A percentile compares a stretch with the other conserved stretches of the same genome.
Conservation (phyloP, 2,888 invertebrate species). For the Pandemis heparana region DNA sequence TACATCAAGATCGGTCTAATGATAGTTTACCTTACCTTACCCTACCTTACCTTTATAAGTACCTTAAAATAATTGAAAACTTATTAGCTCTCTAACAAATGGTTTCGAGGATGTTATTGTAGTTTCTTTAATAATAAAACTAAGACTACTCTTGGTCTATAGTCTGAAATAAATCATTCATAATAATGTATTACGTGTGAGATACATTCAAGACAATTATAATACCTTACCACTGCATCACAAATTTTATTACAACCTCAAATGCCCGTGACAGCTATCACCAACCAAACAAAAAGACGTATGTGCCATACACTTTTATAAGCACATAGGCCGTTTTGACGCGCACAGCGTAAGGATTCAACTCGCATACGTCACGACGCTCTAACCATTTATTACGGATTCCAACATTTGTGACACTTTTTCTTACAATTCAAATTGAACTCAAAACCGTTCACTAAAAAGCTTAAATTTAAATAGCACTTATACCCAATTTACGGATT, state of each 20-base stretch:
- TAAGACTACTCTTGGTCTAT: too few species aligned
- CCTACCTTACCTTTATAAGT: too few species aligned
- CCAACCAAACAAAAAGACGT: constrained; percentile 9
- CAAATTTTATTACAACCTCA: constrained; percentile 30
- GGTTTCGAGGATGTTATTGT: too few species aligned
- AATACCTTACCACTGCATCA: constrained; percentile 1
- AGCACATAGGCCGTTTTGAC: constrained; percentile 14
- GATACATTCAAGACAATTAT: constrained; percentile 3
- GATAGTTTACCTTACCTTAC: too few species aligned
- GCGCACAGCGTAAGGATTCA: constrained; percentile 32
- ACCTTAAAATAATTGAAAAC: too few species aligned
- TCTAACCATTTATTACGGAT: constrained; percentile 43
- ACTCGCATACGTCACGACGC: constrained; percentile 45
- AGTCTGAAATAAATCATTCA: not conserved
- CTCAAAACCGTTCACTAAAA: constrained; percentile 4
- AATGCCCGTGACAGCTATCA: constrained; percentile 31
- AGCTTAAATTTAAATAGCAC: constrained; percentile 30
- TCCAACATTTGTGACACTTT: constrained; percentile 39
- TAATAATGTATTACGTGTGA: not conserved
- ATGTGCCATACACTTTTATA: not conserved
- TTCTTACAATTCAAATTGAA: constrained; percentile 29
- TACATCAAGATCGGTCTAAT: too few species aligned
- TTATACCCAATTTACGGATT: constrained; percentile 13
- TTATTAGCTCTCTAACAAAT: too few species aligned
- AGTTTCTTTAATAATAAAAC: too few species aligned